Percentiles rank a stretch among this genome's conserved stretches.
These are phyloP conservation scores for Dicrurus megarhynchus DNA, from an alignment of 2,113 vertebrate species.

Conservation along the genomic window DNA sequence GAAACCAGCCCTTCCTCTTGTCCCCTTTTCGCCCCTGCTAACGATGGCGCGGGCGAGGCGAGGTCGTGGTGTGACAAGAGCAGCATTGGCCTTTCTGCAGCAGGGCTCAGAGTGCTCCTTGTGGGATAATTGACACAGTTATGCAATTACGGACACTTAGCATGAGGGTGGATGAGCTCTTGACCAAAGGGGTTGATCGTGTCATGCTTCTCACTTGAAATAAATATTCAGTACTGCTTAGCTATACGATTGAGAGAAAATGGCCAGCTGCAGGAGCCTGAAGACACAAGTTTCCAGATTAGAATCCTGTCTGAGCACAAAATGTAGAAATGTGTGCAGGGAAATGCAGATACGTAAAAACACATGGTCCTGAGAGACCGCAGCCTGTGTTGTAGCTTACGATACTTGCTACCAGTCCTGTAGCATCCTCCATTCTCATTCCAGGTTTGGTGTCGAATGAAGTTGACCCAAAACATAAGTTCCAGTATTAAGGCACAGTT, in stretches of 20 bases:
- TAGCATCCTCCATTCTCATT: neutral
- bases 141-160: neutral
- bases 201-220: neutral
- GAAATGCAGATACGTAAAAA: neutral
- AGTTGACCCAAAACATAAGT: neutral
- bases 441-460: neutral
- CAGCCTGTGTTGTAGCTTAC: neutral
- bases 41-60: accelerated
- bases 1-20: neutral
- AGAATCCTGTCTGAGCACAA: neutral
- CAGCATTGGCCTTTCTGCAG: neutral
- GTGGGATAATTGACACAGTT: neutral
- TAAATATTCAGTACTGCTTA: neutral
- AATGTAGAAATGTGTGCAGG: neutral
- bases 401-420: neutral
- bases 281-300: neutral
- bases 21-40: neutral
- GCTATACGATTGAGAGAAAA: neutral
- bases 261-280: neutral
- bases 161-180: neutral
- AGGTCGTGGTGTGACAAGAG: neutral
- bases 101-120: neutral
- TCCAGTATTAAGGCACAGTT: neutral
- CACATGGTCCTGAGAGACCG: neutral
- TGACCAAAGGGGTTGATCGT: neutral